Percentiles rank a stretch among this genome's conserved stretches.
Conservation (phyloP, 2,888 invertebrate genomes). For the Siphonodentalium dalli region DNA sequence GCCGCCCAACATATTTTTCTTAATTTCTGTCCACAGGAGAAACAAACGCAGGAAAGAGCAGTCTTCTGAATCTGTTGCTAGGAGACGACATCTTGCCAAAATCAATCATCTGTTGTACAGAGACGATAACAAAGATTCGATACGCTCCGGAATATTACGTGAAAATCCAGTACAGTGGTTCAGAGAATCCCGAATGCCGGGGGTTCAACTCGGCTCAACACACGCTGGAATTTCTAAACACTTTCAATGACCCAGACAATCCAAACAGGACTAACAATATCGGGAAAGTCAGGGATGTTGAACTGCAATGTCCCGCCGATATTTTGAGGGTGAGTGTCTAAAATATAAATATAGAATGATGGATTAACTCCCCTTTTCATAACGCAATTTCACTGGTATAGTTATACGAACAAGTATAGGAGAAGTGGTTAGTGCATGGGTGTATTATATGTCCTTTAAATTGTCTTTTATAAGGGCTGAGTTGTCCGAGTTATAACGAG, state of each 20-base stretch:
- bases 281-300: conserved; percentile 18
- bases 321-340: conserved; percentile 25
- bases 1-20: too few species aligned
- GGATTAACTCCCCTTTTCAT: too few species aligned
- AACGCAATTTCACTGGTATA: too few species aligned
- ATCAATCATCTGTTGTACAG: conserved; percentile 48
- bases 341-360: too few species aligned
- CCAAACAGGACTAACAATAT: conserved; percentile 12
- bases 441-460: too few species aligned
- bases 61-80: conserved; percentile 49
- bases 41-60: conserved; percentile 57
- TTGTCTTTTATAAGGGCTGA: too few species aligned
- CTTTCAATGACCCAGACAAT: conserved; percentile 6
- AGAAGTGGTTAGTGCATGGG: too few species aligned
- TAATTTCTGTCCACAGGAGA: conserved; percentile 40
- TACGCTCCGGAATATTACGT: conserved; percentile 33
- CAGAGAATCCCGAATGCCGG: conserved; percentile 5
- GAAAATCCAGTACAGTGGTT: conserved; percentile 29
- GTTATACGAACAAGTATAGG: too few species aligned
- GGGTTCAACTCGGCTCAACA: conserved; percentile 6
- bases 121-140: conserved; percentile 42
- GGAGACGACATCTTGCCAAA: conserved; percentile 44
- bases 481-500: too few species aligned
- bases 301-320: conserved; percentile 29
- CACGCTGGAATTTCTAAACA: conserved; percentile 5